These are phyloP conservation scores for Neuroterus valhalla DNA, from an alignment of 1,140 invertebrate genomes.

Conservation along the genomic window DNA sequence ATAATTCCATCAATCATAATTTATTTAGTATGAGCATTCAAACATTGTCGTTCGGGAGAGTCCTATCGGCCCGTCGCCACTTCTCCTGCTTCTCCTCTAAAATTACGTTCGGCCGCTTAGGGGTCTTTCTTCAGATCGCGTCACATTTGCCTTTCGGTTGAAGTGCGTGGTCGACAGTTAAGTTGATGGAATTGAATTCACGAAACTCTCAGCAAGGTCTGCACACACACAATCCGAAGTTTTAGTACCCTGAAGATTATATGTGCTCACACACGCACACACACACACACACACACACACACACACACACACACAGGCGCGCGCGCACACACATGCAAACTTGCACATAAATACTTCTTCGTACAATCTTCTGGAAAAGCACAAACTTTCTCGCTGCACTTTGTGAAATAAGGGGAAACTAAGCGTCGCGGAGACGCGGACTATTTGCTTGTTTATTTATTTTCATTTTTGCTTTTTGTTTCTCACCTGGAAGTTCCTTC, in stretches of 20 bases:
- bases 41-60: no score
- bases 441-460: constrained; percentile 28
- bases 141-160: constrained; percentile 24
- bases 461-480: constrained; percentile 1
- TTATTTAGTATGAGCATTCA: no score
- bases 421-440: constrained; percentile 13
- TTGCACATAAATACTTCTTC: background rate
- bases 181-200: background rate
- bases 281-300: background rate
- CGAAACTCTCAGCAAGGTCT: constrained; percentile 8
- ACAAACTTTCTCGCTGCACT: constrained; percentile 15
- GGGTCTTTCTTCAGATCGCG: no score
- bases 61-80: no score
- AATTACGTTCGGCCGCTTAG: no score
- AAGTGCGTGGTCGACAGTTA: constrained; percentile 3
- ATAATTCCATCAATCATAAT: no score
- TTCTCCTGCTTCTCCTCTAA: no score
- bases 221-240: constrained; percentile 12
- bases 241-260: background rate
- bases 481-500: constrained; percentile 12
- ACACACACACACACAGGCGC: background rate
- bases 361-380: constrained; percentile 3
- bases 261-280: background rate
- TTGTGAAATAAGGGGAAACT: constrained; percentile 20
- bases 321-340: background rate